A percentile compares a stretch with the other conserved stretches of the same genome.
Evolutionary conservation across 2,888 invertebrate genomes (phyloP).

Genomic region (Sarcophaga caerulescens): DNA sequence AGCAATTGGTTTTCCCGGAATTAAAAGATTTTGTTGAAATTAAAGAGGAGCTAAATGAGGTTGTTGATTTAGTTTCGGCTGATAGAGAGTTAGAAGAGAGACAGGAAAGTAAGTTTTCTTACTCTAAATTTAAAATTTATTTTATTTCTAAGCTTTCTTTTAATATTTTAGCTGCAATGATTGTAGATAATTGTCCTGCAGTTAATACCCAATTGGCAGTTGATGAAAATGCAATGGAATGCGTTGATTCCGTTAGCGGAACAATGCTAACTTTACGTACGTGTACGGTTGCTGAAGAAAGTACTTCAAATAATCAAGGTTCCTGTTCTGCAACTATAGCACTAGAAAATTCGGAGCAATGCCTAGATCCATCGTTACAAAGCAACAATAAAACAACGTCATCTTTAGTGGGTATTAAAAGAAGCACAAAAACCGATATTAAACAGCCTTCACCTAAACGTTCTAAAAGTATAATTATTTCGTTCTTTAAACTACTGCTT

Average conservation of each 20-base stretch:
- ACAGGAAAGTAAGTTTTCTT: not conserved
- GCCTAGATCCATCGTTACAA: not conserved
- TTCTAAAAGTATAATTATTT: slow-evolving; percentile 26
- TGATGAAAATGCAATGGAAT: too few relatives aligned
- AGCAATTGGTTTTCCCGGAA: slow-evolving; percentile 7
- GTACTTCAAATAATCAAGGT: too few relatives aligned
- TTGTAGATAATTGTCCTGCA: not conserved
- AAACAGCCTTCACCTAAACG: slow-evolving; percentile 27
- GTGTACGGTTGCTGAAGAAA: too few relatives aligned
- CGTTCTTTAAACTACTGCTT: not conserved
- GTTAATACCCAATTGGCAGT: not conserved
- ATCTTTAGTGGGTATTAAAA: not conserved
- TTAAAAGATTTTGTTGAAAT: not conserved
- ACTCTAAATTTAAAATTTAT: not conserved
- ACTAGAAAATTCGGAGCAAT: not conserved
- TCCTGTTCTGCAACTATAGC: not conserved
- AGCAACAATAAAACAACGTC: not conserved
- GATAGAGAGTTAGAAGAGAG: not conserved
- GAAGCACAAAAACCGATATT: not conserved
- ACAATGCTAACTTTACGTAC: too few relatives aligned
- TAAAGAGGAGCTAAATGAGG: not conserved
- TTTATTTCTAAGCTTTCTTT: too few relatives aligned
- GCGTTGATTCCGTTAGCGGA: too few relatives aligned
- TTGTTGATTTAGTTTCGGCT: not conserved
- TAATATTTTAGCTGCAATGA: not conserved